A percentile compares a stretch with the other conserved stretches of the same genome.
phyloP scores from a whole-genome alignment of 2,113 vertebrate species.

The Hyaena hyaena region DNA sequence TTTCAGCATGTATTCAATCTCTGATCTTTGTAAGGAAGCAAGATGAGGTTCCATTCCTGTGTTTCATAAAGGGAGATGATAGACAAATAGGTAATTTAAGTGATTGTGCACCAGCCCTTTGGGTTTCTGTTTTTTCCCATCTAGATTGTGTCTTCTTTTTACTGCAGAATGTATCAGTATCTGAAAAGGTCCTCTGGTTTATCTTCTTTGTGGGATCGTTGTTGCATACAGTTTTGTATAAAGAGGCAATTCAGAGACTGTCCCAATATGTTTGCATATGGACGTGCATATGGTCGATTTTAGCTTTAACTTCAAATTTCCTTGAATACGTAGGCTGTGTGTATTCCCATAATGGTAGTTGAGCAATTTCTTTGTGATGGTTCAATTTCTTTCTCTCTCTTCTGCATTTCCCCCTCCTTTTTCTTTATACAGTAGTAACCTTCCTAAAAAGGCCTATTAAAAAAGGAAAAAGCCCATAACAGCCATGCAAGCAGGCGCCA shows the following conservation, averaged over 20 bases:
- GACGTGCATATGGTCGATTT: slow-evolving; percentile 85
- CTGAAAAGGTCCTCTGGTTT: slow-evolving; percentile 59
- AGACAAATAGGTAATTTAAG: slow-evolving; percentile 5
- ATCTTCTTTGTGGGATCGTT: slow-evolving; percentile 44
- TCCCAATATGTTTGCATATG: slow-evolving; percentile 76
- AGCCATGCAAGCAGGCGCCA: slow-evolving; percentile 65
- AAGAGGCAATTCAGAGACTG: slow-evolving; percentile 74
- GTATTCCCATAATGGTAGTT: slow-evolving; percentile 83
- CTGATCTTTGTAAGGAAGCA: slow-evolving; percentile 45
- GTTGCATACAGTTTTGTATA: slow-evolving; percentile 63
- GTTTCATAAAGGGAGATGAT: slow-evolving; percentile 1
- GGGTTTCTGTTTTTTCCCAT: background rate
- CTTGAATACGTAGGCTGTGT: slow-evolving; percentile 82
- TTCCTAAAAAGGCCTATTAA: slow-evolving; percentile 67
- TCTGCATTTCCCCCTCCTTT: slow-evolving; percentile 41
- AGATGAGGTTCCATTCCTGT: background rate
- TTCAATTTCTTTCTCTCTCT: slow-evolving; percentile 78
- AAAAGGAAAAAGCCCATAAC: slow-evolving; percentile 68
- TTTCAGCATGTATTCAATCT: slow-evolving; percentile 7
- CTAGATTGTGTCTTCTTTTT: slow-evolving; percentile 23
- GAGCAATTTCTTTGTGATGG: slow-evolving; percentile 79
- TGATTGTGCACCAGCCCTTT: background rate
- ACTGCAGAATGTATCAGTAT: slow-evolving; percentile 1
- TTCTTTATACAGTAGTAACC: slow-evolving; percentile 78
- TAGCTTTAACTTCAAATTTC: slow-evolving; percentile 84